These are phyloP conservation scores for Drosophila leontia DNA, from an alignment of 1,140 invertebrate genomes.

Conservation along the genomic window DNA sequence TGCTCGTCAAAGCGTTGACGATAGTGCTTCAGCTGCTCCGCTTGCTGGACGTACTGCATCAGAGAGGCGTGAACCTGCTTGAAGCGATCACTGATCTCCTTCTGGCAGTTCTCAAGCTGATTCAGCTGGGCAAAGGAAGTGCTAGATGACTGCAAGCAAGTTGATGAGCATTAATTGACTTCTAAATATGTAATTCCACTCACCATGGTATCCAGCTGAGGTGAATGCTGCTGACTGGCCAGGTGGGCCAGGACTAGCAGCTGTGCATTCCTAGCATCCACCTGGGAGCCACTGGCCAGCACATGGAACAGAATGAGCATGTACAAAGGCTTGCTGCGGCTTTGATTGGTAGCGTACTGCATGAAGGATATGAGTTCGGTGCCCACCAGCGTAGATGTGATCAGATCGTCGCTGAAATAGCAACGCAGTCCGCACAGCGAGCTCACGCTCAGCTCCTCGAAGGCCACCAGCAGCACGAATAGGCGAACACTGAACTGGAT, in stretches of 20 bases:
- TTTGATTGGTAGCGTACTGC: slow-evolving; percentile 14
- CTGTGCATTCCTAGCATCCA: slow-evolving; percentile 40
- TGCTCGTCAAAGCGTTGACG: slow-evolving; percentile 26
- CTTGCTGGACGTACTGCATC: slow-evolving; percentile 34
- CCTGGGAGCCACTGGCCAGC: slow-evolving; percentile 5
- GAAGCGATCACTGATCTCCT: slow-evolving; percentile 38
- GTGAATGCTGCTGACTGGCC: slow-evolving; percentile 16
- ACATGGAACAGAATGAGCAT: slow-evolving; percentile 45
- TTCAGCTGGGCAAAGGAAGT: not conserved
- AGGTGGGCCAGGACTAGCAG: slow-evolving; percentile 43
- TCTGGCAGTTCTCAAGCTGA: slow-evolving; percentile 22
- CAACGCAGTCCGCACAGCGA: slow-evolving; percentile 30
- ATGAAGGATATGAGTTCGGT: slow-evolving; percentile 45
- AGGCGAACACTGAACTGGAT: slow-evolving; percentile 33
- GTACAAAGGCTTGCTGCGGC: slow-evolving; percentile 10
- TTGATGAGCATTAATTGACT: not conserved
- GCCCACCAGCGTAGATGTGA: slow-evolving; percentile 18
- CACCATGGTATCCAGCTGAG: not conserved
- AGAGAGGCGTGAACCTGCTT: slow-evolving; percentile 29
- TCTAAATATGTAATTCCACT: not conserved
- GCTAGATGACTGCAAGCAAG: not conserved
- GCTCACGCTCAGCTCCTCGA: slow-evolving; percentile 35
- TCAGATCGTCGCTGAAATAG: slow-evolving; percentile 39
- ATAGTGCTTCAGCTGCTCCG: slow-evolving; percentile 37
- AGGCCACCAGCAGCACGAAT: slow-evolving; percentile 46